phyloP scores from a whole-genome alignment of 23 tunicate genomes.

The Aplidium turbinatum region DNA sequence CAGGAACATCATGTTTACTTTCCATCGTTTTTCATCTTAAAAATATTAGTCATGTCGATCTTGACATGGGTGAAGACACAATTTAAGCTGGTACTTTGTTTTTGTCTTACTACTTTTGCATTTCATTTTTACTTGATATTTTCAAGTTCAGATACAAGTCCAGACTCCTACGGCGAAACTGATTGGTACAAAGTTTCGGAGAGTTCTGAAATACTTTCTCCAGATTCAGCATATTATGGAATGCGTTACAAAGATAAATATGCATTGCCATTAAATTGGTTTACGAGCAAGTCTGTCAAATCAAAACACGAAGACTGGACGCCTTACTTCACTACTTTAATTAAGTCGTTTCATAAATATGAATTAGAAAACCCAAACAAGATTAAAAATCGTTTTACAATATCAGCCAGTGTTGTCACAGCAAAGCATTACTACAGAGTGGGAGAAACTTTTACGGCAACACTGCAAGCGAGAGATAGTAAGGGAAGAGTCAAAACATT shows the following conservation, averaged over 20 bases:
- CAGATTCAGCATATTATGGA: constrained; percentile 17
- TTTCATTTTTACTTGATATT: no score
- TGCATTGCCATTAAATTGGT: background rate
- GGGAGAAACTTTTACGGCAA: constrained; percentile 33
- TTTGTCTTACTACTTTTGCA: no score
- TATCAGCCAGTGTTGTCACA: background rate
- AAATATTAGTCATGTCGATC: no score
- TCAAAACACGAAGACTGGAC: constrained; percentile 6
- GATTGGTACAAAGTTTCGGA: no score
- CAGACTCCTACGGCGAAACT: no score
- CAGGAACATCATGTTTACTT: no score
- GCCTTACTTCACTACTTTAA: background rate
- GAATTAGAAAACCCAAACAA: background rate
- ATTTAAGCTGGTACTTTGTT: no score
- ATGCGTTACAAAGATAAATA: background rate
- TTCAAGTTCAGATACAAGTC: no score
- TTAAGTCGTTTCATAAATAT: background rate
- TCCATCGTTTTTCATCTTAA: no score
- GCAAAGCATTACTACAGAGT: background rate
- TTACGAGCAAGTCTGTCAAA: no score
- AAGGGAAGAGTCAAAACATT: constrained; percentile 24
- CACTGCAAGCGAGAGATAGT: constrained; percentile 23
- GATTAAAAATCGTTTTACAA: constrained; percentile 1
- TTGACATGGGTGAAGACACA: no score
- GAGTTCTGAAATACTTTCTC: no score